Conservation (phyloP, 2,888 invertebrate species). For the Timema podura region DNA sequence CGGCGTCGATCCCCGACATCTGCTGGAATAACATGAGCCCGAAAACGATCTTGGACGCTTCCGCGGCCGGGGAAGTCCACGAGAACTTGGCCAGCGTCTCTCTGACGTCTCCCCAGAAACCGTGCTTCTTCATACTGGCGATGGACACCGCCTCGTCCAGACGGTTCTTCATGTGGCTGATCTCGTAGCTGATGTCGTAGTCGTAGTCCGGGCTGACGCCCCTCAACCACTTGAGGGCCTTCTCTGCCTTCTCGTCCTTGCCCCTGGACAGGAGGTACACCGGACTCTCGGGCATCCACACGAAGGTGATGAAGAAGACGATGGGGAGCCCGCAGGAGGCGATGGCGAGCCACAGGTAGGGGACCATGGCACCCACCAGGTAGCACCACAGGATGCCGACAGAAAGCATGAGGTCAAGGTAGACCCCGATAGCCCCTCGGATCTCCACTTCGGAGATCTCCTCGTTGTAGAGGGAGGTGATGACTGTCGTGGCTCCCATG, state of each 20-base stretch:
- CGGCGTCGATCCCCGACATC: conserved; percentile 77
- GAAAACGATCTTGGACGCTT: conserved; percentile 65
- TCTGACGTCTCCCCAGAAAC: not conserved
- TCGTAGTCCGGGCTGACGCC: conserved; percentile 27
- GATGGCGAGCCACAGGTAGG: conserved; percentile 38
- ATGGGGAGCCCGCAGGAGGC: conserved; percentile 38
- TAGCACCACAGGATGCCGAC: conserved; percentile 48
- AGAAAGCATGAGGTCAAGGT: conserved; percentile 48
- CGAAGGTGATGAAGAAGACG: conserved; percentile 39
- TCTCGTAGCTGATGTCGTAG: conserved; percentile 8
- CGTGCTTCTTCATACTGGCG: no score
- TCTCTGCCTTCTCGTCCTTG: conserved; percentile 40
- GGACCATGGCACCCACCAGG: conserved; percentile 41
- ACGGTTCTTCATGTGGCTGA: no score
- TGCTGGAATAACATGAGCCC: conserved; percentile 84
- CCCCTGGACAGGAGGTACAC: conserved; percentile 35
- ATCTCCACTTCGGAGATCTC: conserved; percentile 47
- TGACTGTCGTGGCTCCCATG: conserved; percentile 42
- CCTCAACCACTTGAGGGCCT: conserved; percentile 43
- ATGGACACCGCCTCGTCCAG: no score
- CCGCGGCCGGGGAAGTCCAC: conserved; percentile 36
- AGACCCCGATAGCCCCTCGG: conserved; percentile 49
- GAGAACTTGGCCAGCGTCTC: not conserved
- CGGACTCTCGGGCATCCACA: conserved; percentile 48
- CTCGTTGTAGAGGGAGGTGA: conserved; percentile 44